Evolutionary conservation across 2,888 invertebrate species (phyloP).

Genomic region (Omphaloscelis lunosa): DNA sequence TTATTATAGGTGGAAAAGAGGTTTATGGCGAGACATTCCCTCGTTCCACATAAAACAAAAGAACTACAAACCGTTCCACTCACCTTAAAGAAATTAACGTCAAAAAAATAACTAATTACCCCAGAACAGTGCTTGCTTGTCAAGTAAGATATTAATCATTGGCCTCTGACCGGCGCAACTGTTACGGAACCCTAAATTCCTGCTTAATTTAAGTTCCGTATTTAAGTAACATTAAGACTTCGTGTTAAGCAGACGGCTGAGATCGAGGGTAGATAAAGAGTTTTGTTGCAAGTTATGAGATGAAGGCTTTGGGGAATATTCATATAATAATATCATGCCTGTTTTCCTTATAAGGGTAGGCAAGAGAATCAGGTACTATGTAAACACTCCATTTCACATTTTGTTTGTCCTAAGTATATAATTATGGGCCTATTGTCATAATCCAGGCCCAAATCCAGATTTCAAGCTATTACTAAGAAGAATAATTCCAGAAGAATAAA

Average conservation of each 20-base stretch:
- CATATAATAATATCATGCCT: background rate
- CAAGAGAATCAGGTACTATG: background rate
- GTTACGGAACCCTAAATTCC: constrained; percentile 70
- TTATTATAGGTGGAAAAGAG: background rate
- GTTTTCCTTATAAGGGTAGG: background rate
- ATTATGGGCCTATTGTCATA: background rate
- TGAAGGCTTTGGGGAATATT: constrained; percentile 14
- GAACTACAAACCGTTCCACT: constrained; percentile 29
- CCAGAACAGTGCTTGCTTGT: constrained; percentile 43
- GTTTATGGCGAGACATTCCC: background rate
- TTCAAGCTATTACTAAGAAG: background rate
- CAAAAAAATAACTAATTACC: constrained; percentile 61
- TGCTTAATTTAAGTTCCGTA: constrained; percentile 77
- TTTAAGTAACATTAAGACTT: constrained; percentile 80
- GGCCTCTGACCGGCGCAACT: constrained; percentile 51
- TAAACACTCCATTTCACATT: background rate
- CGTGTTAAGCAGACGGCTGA: constrained; percentile 80
- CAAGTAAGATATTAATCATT: constrained; percentile 62
- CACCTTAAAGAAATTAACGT: constrained; percentile 50
- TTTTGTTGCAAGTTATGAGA: constrained; percentile 59
- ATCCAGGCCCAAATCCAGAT: too few relatives aligned
- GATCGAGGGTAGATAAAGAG: constrained; percentile 85
- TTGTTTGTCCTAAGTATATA: background rate
- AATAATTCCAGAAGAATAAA: too few relatives aligned
- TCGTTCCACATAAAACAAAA: background rate